Evolutionary conservation across 1,140 invertebrate species (phyloP).

Genomic region (Scaptomyza hsui): DNA sequence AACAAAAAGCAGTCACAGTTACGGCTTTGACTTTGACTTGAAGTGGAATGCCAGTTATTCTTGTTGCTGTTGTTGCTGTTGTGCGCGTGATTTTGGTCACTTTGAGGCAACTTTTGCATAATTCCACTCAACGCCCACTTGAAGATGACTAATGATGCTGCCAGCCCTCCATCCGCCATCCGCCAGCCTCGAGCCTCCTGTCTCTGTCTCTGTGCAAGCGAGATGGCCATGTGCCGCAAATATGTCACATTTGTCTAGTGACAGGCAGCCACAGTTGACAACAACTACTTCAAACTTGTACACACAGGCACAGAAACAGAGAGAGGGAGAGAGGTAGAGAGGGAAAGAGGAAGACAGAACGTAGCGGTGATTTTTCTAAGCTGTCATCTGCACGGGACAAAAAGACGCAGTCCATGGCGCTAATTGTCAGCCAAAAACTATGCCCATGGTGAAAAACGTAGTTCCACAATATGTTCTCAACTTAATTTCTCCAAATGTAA

Average conservation of each 20-base stretch:
- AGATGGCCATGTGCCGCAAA: conserved; percentile 51
- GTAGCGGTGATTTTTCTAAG: conserved; percentile 75
- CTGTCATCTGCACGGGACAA: conserved; percentile 71
- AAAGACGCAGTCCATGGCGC: conserved; percentile 57
- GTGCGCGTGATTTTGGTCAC: conserved; percentile 58
- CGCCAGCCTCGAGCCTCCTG: background rate
- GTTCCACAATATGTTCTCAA: conserved; percentile 4
- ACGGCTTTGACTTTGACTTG: conserved; percentile 26
- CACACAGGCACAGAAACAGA: background rate
- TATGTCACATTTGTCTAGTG: conserved; percentile 77
- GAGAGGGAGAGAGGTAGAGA: background rate
- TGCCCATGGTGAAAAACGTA: conserved; percentile 19
- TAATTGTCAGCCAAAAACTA: conserved; percentile 66
- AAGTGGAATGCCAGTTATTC: conserved; percentile 33
- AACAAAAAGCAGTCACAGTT: conserved; percentile 20
- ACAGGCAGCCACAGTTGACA: conserved; percentile 34
- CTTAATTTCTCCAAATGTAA: conserved; percentile 12
- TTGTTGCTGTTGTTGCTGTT: conserved; percentile 28
- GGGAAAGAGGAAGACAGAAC: background rate
- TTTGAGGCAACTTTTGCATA: conserved; percentile 62
- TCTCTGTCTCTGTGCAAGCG: background rate
- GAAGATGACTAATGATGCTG: conserved; percentile 77
- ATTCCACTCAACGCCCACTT: conserved; percentile 80
- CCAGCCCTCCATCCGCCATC: too few species aligned
- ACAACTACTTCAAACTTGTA: conserved; percentile 60